Percentiles rank a stretch among this genome's conserved stretches.
These are phyloP conservation scores for Brenthis daphne DNA, from an alignment of 2,888 invertebrate species.

Conservation along the genomic window DNA sequence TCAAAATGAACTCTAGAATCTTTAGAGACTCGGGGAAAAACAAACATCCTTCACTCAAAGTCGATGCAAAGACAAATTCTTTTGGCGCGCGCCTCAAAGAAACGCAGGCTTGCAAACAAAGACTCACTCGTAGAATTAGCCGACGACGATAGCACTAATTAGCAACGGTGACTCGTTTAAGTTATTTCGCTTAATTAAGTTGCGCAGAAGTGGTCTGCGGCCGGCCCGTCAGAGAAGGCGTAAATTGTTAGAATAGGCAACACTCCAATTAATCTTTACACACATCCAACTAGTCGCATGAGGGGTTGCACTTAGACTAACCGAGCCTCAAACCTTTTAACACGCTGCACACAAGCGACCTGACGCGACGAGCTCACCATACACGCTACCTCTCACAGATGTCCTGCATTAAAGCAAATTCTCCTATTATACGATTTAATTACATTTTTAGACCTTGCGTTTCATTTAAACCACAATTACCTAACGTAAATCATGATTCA, in stretches of 20 bases:
- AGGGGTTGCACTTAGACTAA: constrained; percentile 71
- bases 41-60: constrained; percentile 75
- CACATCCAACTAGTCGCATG: constrained; percentile 77
- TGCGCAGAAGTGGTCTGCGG: constrained; percentile 79
- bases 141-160: constrained; percentile 79
- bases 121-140: constrained; percentile 78
- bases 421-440: constrained; percentile 37
- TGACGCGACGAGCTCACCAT: constrained; percentile 32
- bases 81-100: constrained; percentile 77
- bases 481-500: constrained; percentile 41
- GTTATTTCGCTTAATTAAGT: constrained; percentile 82
- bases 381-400: constrained; percentile 39
- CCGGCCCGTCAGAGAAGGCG: constrained; percentile 74
- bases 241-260: constrained; percentile 78
- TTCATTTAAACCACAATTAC: constrained; percentile 33
- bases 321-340: constrained; percentile 63
- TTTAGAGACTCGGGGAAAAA: constrained; percentile 62
- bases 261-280: constrained; percentile 83
- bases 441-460: constrained; percentile 34
- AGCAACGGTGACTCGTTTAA: constrained; percentile 80
- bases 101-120: constrained; percentile 74
- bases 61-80: constrained; percentile 80
- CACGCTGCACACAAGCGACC: constrained; percentile 57
- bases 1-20: constrained; percentile 43
- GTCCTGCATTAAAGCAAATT: constrained; percentile 40